Percentiles rank a stretch among this genome's conserved stretches.
These are phyloP conservation scores for Isaurus tuberculatus DNA, from an alignment of 92 coral and sea anemone species.

Conservation along the genomic window DNA sequence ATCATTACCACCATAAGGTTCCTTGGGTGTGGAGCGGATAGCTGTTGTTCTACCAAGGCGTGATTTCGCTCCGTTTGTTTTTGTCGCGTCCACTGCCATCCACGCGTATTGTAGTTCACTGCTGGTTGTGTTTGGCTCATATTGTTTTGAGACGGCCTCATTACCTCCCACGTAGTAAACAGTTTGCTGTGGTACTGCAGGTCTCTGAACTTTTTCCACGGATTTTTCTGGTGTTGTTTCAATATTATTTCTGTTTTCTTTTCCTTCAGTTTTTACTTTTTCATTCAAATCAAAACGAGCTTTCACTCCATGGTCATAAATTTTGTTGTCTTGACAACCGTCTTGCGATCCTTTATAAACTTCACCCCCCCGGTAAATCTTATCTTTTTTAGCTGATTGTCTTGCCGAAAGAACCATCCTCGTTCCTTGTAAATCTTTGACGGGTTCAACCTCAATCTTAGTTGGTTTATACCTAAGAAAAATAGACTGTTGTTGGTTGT, in stretches of 20 bases:
- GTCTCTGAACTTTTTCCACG: neutral
- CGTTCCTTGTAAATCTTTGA: slow-evolving; percentile 33
- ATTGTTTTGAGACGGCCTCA: neutral
- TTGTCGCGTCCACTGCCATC: slow-evolving; percentile 23
- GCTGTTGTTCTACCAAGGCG: neutral
- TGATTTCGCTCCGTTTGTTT: neutral
- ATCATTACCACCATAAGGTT: neutral
- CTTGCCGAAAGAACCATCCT: slow-evolving; percentile 30
- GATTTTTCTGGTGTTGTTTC: neutral
- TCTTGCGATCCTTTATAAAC: neutral
- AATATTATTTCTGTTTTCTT: neutral
- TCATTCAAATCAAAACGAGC: slow-evolving; percentile 8
- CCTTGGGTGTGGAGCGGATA: slow-evolving; percentile 15
- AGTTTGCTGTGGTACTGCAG: slow-evolving; percentile 11
- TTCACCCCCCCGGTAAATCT: slow-evolving; percentile 1
- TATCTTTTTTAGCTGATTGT: neutral
- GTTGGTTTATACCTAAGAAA: neutral
- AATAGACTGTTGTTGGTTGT: neutral
- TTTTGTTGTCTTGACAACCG: slow-evolving; percentile 8
- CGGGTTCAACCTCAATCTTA: slow-evolving; percentile 5
- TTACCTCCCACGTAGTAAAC: neutral
- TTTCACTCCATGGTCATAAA: slow-evolving; percentile 20
- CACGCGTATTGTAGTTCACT: slow-evolving; percentile 33
- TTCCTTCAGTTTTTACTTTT: neutral
- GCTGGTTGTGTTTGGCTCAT: neutral